A percentile compares a stretch with the other conserved stretches of the same genome.
phyloP scores from a whole-genome alignment of 2,113 vertebrate species.

The Dipodomys spectabilis region DNA sequence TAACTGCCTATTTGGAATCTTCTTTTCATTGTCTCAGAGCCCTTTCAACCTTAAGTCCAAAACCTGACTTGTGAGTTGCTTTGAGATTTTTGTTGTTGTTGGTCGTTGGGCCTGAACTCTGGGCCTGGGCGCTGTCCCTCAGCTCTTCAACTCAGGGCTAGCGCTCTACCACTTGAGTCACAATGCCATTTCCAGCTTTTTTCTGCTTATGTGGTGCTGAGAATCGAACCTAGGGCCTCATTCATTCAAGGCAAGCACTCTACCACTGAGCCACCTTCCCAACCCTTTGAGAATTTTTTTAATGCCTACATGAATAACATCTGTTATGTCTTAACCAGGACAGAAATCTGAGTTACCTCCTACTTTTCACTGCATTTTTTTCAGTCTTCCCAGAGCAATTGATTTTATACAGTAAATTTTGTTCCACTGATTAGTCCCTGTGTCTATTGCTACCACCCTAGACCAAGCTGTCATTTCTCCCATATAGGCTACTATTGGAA shows the following conservation, averaged over 20 bases:
- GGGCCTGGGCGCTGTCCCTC: too few relatives aligned
- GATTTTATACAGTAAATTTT: conserved; percentile 24
- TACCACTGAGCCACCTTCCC: too few relatives aligned
- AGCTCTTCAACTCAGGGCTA: too few relatives aligned
- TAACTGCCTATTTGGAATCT: neutral
- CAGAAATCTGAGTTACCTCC: conserved; percentile 31
- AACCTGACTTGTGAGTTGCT: neutral
- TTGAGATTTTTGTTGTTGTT: too few relatives aligned
- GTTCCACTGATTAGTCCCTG: neutral
- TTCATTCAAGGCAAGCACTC: too few relatives aligned
- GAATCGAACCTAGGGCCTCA: too few relatives aligned
- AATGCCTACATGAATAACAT: neutral
- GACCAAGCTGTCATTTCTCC: neutral
- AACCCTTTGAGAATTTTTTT: neutral
- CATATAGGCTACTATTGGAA: neutral
- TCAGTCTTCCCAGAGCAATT: neutral
- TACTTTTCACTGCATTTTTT: neutral
- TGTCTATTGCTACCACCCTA: neutral
- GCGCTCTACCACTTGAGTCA: too few relatives aligned
- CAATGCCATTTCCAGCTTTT: too few relatives aligned
- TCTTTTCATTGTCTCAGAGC: conserved; percentile 33
- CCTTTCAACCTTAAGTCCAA: conserved; percentile 47
- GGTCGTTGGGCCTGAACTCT: too few relatives aligned
- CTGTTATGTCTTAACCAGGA: neutral
- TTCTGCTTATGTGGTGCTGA: too few relatives aligned